These are phyloP conservation scores for Drosophila sechellia DNA, from an alignment of 1,140 invertebrate genomes.

Conservation along the genomic window DNA sequence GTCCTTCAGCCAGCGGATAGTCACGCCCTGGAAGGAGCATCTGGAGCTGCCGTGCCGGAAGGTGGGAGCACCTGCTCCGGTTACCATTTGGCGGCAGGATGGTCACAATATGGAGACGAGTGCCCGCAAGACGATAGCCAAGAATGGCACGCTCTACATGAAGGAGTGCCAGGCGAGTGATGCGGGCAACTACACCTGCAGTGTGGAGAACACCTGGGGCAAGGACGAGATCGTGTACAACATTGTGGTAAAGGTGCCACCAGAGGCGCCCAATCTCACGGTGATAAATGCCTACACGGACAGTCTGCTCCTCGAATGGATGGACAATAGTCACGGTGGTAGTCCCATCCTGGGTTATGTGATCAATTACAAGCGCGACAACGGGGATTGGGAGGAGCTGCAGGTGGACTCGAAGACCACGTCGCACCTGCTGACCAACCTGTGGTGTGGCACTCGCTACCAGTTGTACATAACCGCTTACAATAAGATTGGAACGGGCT, in stretches of 20 bases:
- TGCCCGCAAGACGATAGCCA: slow-evolving; percentile 88
- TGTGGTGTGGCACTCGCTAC: slow-evolving; percentile 95
- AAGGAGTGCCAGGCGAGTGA: slow-evolving; percentile 90
- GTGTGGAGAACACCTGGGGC: slow-evolving; percentile 92
- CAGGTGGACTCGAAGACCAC: slow-evolving; percentile 92
- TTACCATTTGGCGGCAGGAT: slow-evolving; percentile 90
- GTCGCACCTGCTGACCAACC: slow-evolving; percentile 90
- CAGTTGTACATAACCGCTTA: slow-evolving; percentile 95
- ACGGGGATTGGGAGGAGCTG: slow-evolving; percentile 94
- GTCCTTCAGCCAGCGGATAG: slow-evolving; percentile 91
- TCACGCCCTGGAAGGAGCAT: slow-evolving; percentile 94
- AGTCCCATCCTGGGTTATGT: slow-evolving; percentile 92
- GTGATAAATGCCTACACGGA: slow-evolving; percentile 90
- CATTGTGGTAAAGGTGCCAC: slow-evolving; percentile 89
- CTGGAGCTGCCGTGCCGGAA: slow-evolving; percentile 91
- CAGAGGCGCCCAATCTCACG: slow-evolving; percentile 88
- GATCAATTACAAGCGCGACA: slow-evolving; percentile 94
- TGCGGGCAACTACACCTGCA: slow-evolving; percentile 96
- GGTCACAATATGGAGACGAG: slow-evolving; percentile 89
- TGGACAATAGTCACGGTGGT: slow-evolving; percentile 89
- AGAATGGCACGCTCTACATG: slow-evolving; percentile 90
- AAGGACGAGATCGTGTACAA: slow-evolving; percentile 93
- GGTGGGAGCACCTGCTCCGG: slow-evolving; percentile 91
- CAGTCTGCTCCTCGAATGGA: slow-evolving; percentile 89
- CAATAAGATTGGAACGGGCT: slow-evolving; percentile 94